Evolutionary conservation across 1,140 invertebrate genomes (phyloP).

Genomic region (Mizuhopecten yessoensis): DNA sequence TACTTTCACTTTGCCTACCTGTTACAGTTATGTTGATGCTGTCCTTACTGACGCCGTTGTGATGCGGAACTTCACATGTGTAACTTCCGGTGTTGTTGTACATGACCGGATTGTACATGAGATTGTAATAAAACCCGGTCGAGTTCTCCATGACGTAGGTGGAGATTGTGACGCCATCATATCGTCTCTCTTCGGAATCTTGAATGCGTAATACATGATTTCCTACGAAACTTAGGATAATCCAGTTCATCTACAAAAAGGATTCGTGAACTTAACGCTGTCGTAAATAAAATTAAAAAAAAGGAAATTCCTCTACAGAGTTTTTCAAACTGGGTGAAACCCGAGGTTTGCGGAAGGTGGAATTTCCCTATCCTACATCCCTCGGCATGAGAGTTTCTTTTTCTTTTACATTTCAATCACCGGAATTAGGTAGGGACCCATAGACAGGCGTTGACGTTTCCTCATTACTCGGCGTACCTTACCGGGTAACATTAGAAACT

Average conservation of each 20-base stretch:
- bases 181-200: slow-evolving; percentile 41
- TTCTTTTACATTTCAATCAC: too few species aligned
- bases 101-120: slow-evolving; percentile 45
- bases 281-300: too few species aligned
- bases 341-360: too few species aligned
- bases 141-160: slow-evolving; percentile 55
- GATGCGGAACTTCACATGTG: slow-evolving; percentile 42
- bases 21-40: slow-evolving; percentile 52
- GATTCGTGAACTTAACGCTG: too few species aligned
- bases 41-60: slow-evolving; percentile 30
- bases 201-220: not conserved
- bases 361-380: too few species aligned
- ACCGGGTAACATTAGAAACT: too few species aligned
- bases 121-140: slow-evolving; percentile 55
- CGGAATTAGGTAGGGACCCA: too few species aligned
- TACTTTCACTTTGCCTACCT: slow-evolving; percentile 44
- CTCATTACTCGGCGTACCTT: too few species aligned
- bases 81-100: slow-evolving; percentile 55
- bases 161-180: slow-evolving; percentile 44
- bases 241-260: slow-evolving; percentile 55
- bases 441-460: too few species aligned
- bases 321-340: too few species aligned
- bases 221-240: slow-evolving; percentile 33
- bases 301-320: too few species aligned
- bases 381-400: too few species aligned